phyloP scores from a whole-genome alignment of 2,797 vertebrate species.

The Todus mexicanus region DNA sequence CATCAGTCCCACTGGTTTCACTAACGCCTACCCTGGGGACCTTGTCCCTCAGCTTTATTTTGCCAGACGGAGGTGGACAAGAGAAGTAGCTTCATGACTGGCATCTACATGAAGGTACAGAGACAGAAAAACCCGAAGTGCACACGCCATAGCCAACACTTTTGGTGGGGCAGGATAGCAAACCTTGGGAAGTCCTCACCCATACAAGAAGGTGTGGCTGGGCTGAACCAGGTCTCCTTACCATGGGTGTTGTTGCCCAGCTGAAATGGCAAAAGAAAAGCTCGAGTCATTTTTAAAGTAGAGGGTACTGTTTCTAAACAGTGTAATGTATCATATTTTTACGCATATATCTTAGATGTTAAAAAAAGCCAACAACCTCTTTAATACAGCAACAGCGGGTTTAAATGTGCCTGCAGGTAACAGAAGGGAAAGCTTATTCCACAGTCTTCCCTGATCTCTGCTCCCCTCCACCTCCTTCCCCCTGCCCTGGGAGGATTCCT shows the following conservation, averaged over 20 bases:
- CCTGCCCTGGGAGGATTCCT: background rate
- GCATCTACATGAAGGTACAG: background rate
- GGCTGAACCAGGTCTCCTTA: background rate
- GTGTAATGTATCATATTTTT: background rate
- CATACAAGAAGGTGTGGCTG: background rate
- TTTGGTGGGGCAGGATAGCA: background rate
- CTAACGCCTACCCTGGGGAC: background rate
- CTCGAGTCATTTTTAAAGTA: background rate
- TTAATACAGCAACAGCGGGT: background rate
- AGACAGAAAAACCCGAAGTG: background rate
- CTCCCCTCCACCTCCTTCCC: background rate
- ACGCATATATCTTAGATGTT: background rate
- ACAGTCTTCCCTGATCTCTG: background rate
- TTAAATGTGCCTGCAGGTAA: background rate
- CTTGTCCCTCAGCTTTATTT: background rate
- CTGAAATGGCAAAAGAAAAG: background rate
- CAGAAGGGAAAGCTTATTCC: constrained; percentile 17
- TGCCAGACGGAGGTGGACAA: background rate
- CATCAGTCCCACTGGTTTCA: background rate
- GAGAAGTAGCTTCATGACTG: background rate
- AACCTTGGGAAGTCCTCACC: background rate
- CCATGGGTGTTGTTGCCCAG: background rate
- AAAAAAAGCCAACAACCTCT: background rate
- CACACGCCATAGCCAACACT: background rate
- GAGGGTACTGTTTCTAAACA: background rate